Conservation (phyloP, 2,888 invertebrate genomes). For the Argyresthia albistria region DNA sequence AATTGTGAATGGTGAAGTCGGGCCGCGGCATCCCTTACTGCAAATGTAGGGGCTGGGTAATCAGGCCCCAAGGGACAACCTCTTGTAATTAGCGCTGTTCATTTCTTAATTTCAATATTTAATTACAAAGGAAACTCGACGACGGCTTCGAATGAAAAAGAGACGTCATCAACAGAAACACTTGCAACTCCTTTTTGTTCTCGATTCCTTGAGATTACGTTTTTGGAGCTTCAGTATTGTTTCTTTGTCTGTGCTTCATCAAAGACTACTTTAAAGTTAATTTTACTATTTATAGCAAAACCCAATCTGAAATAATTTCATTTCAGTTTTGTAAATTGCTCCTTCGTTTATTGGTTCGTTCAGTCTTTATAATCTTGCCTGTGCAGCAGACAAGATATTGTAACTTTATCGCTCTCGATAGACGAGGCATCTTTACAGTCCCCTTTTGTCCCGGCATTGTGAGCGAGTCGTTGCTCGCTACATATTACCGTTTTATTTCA, state of each 20-base stretch:
- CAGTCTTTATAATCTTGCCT: not conserved
- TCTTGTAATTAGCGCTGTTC: constrained; percentile 73
- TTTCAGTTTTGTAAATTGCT: not conserved
- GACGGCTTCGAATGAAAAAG: constrained; percentile 55
- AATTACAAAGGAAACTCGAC: constrained; percentile 73
- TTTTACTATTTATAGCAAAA: not conserved
- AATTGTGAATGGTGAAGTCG: constrained; percentile 51
- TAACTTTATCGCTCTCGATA: constrained; percentile 44
- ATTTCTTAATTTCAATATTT: constrained; percentile 75
- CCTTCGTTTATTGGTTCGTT: not conserved
- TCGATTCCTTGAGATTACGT: constrained; percentile 36
- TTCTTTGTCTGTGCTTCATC: constrained; percentile 44
- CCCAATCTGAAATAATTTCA: not conserved
- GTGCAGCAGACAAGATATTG: constrained; percentile 23
- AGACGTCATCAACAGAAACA: constrained; percentile 70
- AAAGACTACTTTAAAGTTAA: constrained; percentile 28
- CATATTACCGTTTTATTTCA: constrained; percentile 62
- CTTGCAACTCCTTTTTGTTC: constrained; percentile 54
- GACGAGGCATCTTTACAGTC: constrained; percentile 41
- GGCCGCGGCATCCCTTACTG: constrained; percentile 53
- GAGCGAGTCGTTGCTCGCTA: constrained; percentile 38
- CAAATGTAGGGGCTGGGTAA: constrained; percentile 50
- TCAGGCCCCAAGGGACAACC: constrained; percentile 70
- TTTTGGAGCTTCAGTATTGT: constrained; percentile 45
- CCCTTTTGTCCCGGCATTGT: constrained; percentile 59